phyloP scores from a whole-genome alignment of 2,888 invertebrate species.

The Ophioninae sp. region DNA sequence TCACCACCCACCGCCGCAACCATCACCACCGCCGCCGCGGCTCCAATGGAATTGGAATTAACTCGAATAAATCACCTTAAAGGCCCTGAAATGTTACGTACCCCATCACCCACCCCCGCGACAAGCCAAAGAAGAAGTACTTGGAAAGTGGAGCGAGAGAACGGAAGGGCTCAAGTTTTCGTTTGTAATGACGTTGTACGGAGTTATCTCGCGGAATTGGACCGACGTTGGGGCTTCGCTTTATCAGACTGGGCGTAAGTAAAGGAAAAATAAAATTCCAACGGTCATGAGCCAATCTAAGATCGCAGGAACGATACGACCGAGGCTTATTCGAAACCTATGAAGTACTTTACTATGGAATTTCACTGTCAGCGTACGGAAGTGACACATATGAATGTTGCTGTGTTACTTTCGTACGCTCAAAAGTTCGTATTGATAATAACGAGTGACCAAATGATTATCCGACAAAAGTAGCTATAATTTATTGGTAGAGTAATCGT shows the following conservation, averaged over 20 bases:
- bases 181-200: slow-evolving; percentile 63
- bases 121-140: slow-evolving; percentile 63
- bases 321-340: background rate
- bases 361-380: background rate
- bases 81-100: slow-evolving; percentile 72
- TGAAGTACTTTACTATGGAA: background rate
- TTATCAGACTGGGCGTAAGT: slow-evolving; percentile 5
- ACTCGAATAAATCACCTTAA: slow-evolving; percentile 79
- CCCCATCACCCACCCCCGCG: background rate
- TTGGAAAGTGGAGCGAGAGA: slow-evolving; percentile 58
- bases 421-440: background rate
- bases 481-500: background rate
- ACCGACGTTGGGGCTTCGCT: slow-evolving; percentile 41
- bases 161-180: slow-evolving; percentile 75
- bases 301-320: background rate
- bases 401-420: background rate
- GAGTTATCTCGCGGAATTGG: slow-evolving; percentile 56
- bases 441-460: background rate
- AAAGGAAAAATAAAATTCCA: slow-evolving; percentile 1
- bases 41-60: slow-evolving; percentile 82
- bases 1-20: slow-evolving; percentile 64
- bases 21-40: slow-evolving; percentile 67
- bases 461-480: background rate
- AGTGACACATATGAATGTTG: background rate
- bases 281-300: slow-evolving; percentile 10